A percentile compares a stretch with the other conserved stretches of the same genome.
phyloP scores from a whole-genome alignment of 2,888 invertebrate genomes.

The Spisula solida region DNA sequence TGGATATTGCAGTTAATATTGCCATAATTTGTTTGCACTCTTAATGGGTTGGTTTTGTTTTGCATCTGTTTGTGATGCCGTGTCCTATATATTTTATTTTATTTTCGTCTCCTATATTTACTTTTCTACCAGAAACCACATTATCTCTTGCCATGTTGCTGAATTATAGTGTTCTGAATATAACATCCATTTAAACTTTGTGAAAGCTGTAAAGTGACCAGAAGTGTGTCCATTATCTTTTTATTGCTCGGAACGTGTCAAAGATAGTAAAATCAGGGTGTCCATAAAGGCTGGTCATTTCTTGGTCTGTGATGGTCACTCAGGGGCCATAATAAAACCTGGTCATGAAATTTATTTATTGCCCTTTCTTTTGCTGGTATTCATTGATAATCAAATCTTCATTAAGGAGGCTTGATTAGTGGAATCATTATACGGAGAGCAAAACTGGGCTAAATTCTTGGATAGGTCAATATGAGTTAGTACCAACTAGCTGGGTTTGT shows the following conservation, averaged over 20 bases:
- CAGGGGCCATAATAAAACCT: slow-evolving; percentile 34
- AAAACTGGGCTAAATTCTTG: neutral
- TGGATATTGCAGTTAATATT: too few relatives aligned
- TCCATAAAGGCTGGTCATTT: slow-evolving; percentile 35
- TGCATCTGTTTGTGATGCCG: too few relatives aligned
- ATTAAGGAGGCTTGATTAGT: slow-evolving; percentile 20
- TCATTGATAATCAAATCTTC: slow-evolving; percentile 39
- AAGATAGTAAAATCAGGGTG: slow-evolving; percentile 38
- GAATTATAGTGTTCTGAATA: too few relatives aligned
- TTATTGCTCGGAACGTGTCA: slow-evolving; percentile 39
- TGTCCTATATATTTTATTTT: too few relatives aligned
- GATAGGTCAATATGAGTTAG: neutral
- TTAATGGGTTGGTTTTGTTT: too few relatives aligned
- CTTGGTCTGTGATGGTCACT: slow-evolving; percentile 32
- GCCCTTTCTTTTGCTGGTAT: slow-evolving; percentile 29
- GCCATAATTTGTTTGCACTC: too few relatives aligned
- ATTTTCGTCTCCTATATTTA: too few relatives aligned
- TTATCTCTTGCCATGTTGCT: too few relatives aligned
- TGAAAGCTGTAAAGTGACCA: neutral
- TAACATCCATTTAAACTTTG: neutral
- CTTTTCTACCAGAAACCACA: too few relatives aligned
- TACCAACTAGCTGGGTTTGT: neutral
- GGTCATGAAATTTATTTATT: slow-evolving; percentile 38
- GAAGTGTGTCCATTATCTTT: slow-evolving; percentile 45
- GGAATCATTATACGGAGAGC: neutral